Base-by-base conservation (phyloP, 2,888 invertebrate genomes). In the Drosophila kambysellisi region DNA sequence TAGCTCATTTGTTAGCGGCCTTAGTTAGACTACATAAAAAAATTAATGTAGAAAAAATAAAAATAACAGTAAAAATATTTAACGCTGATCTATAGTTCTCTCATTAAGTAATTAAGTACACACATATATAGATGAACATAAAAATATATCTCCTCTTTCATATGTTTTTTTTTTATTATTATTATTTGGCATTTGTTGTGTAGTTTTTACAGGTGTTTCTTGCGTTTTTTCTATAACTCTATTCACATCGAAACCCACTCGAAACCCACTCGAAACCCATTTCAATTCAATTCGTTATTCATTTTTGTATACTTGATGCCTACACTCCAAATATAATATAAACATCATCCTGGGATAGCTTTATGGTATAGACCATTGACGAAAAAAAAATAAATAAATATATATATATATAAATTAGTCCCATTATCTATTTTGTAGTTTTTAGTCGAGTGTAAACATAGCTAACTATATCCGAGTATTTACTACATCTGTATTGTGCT, bases 121-220 rank as follows among this genome's bases (percentile, higher is more conserved):
- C 41, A 56, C 25, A 53, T 48, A 59, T 43, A 59, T 52, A 71
- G 57, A 63, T 75, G 60, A 65, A 70, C 46, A 37, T 54, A 37
- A 25, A 37, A 25, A 37, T 67, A 76, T 62, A n/a, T 74, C 37
- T 70, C 64, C 68, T 70, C 46, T 74, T 70, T 74, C 73, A 64
- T 77, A 66, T 86, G 62, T 37, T 54, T 37, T 35, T 70, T 75
- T 75, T 61, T 80, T 72, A 69, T 71, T 70, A 53, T 39, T 59
- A 29, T 4, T 74, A 25, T 74, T 43, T 43, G 20, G 20, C 2
- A 46, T 53, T 58, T 70, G 72, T 72, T 59, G 77, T 79, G 92
- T 91, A 91, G 91, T 79, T 92, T 91, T 92, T 91, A 91, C 91
- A 91, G 91, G 91, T 91, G 84, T 82, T 83, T 82, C 73, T 81